phyloP scores from a whole-genome alignment of 2,888 invertebrate genomes.

The Neocrepidodera transversa region DNA sequence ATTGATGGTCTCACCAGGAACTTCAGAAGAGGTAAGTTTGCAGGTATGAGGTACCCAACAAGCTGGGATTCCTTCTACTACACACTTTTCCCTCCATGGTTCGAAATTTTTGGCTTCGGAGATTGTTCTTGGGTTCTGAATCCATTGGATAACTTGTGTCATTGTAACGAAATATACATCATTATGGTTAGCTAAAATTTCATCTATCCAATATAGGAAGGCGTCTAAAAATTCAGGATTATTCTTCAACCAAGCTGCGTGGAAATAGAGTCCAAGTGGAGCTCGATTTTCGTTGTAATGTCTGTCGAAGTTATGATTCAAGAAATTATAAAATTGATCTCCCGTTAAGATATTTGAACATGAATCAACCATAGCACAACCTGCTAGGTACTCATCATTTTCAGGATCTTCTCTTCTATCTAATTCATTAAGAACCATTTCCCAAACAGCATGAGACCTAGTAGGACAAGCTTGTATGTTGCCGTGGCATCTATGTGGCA shows the following conservation, averaged over 20 bases:
- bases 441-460: constrained; percentile 93
- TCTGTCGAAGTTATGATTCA: constrained; percentile 91
- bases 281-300: constrained; percentile 91
- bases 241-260: constrained; percentile 92
- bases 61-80: constrained; percentile 81
- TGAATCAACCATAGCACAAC: constrained; percentile 94
- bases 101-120: constrained; percentile 90
- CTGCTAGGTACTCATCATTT: constrained; percentile 88
- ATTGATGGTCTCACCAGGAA: constrained; percentile 93
- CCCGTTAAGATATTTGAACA: constrained; percentile 92
- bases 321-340: constrained; percentile 93
- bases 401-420: constrained; percentile 90
- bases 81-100: constrained; percentile 93
- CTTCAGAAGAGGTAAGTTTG: constrained; percentile 90
- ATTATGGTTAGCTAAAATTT: constrained; percentile 81
- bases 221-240: constrained; percentile 92
- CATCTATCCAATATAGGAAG: constrained; percentile 93
- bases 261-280: constrained; percentile 89
- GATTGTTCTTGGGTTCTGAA: constrained; percentile 87
- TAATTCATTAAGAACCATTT: constrained; percentile 94
- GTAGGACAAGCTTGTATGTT: constrained; percentile 91
- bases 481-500: constrained; percentile 94
- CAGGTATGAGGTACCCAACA: constrained; percentile 92
- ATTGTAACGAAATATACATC: constrained; percentile 95
- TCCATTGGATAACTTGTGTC: constrained; percentile 97